Evolutionary conservation across 2,113 vertebrate genomes (phyloP).

Genomic region (Odontophorus gujanensis): DNA sequence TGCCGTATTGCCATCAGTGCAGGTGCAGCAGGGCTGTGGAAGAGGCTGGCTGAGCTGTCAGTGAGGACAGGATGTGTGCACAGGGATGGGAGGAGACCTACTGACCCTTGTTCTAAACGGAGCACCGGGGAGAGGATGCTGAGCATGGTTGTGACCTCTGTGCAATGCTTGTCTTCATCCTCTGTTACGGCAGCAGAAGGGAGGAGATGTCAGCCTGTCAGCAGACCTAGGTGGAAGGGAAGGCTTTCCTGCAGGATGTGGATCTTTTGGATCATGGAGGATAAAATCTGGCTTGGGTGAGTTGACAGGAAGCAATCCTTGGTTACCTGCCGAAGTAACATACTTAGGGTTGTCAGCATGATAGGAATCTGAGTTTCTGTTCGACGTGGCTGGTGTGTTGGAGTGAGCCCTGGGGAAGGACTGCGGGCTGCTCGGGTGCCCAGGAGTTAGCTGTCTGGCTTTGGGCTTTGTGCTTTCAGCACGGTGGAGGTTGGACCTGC

Average conservation of each 20-base stretch:
- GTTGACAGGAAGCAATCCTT: background rate
- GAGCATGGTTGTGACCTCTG: background rate
- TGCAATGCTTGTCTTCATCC: background rate
- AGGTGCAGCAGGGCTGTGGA: background rate
- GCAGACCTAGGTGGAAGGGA: background rate
- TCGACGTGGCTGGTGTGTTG: background rate
- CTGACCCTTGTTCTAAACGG: conserved; percentile 30
- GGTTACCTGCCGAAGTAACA: background rate
- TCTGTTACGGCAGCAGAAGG: background rate
- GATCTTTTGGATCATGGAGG: background rate
- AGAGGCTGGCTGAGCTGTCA: background rate
- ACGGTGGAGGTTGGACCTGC: background rate
- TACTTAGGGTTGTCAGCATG: background rate
- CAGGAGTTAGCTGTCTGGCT: background rate
- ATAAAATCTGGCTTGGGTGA: background rate
- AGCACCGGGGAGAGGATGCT: conserved; percentile 24
- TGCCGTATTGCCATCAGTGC: rapidly evolving
- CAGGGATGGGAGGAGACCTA: conserved; percentile 25
- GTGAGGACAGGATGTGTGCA: background rate
- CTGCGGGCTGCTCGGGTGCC: background rate
- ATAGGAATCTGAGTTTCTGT: conserved; percentile 33
- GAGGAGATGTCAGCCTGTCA: background rate
- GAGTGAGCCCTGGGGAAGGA: background rate
- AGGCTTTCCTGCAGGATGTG: conserved; percentile 31
- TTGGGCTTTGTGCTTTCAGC: background rate